Conservation (phyloP, 2,888 invertebrate genomes). For the Cotesia congregata region DNA sequence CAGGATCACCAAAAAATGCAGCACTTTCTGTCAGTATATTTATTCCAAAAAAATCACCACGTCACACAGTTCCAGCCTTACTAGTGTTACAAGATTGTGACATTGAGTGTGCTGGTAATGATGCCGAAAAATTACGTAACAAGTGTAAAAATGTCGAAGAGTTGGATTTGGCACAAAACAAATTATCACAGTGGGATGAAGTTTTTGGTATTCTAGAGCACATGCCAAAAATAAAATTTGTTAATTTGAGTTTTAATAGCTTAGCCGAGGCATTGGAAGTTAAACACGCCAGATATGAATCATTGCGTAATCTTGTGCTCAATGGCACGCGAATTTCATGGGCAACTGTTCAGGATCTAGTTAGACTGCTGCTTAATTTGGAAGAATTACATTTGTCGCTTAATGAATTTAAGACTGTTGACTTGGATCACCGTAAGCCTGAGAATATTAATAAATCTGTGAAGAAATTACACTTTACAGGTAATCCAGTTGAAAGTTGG, state of each 20-base stretch:
- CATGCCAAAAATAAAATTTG: conserved; percentile 90
- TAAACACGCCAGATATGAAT: conserved; percentile 65
- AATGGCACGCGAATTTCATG: conserved; percentile 91
- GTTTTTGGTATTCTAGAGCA: conserved; percentile 88
- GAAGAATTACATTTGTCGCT: conserved; percentile 94
- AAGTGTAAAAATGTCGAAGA: conserved; percentile 93
- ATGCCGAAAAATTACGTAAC: conserved; percentile 79
- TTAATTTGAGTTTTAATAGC: conserved; percentile 92
- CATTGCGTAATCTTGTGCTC: conserved; percentile 81
- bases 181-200: conserved; percentile 90
- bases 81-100: conserved; percentile 92
- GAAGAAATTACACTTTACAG: conserved; percentile 88
- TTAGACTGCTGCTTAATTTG: conserved; percentile 83
- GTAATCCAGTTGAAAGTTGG: conserved; percentile 90
- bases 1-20: conserved; percentile 69
- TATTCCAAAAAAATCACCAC: conserved; percentile 86
- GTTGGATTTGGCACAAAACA: conserved; percentile 93
- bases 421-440: conserved; percentile 71
- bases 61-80: conserved; percentile 83
- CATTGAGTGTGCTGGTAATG: conserved; percentile 90
- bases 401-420: conserved; percentile 87
- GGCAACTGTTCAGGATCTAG: conserved; percentile 83
- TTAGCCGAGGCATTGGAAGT: conserved; percentile 79
- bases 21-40: conserved; percentile 84
- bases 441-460: conserved; percentile 77